phyloP scores from a whole-genome alignment of 2,113 vertebrate genomes.

The Sus scrofa region T2T-Sscrofa CM000812.6:141734001-141734500 shows the following conservation, averaged over 20 bases:
- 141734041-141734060: neutral
- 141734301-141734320: neutral
- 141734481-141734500: neutral
- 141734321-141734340: neutral
- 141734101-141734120: neutral
- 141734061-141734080: neutral
- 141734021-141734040: neutral
- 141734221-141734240: neutral
- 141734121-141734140: neutral
- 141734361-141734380: neutral
- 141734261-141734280: neutral
- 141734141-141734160: neutral
- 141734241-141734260: neutral
- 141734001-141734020: neutral
- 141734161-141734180: neutral
- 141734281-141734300: neutral
- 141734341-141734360: neutral
- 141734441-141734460: neutral
- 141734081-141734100: neutral
- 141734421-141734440: neutral
- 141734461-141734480: neutral
- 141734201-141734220: neutral
- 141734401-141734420: too few relatives aligned
- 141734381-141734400: neutral
- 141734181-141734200: neutral